Evolutionary conservation across 2,888 invertebrate genomes (phyloP).

Genomic region (Ferdinandea cuprea): DNA sequence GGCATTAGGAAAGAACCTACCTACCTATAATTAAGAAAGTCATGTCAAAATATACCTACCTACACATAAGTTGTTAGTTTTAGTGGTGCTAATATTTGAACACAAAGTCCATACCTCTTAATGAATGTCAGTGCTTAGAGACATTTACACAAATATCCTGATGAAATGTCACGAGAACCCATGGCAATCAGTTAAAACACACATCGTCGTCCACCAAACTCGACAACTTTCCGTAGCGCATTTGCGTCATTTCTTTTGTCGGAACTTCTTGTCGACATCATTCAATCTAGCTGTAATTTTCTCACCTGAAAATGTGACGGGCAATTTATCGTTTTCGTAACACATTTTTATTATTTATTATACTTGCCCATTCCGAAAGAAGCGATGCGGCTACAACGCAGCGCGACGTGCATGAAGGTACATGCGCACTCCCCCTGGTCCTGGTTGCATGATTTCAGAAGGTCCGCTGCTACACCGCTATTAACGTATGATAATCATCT

Average conservation of each 20-base stretch:
- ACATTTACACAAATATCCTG: conserved; percentile 71
- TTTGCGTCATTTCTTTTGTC: conserved; percentile 71
- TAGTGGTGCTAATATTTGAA: conserved; percentile 62
- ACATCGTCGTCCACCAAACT: conserved; percentile 48
- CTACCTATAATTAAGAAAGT: conserved; percentile 60
- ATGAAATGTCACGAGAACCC: conserved; percentile 69
- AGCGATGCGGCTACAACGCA: conserved; percentile 3
- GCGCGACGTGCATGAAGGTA: conserved; percentile 18
- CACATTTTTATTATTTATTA: conserved; percentile 74
- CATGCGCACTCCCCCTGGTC: conserved; percentile 47
- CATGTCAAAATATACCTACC: conserved; percentile 51
- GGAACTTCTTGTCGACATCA: conserved; percentile 73
- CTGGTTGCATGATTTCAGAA: conserved; percentile 69
- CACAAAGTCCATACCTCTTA: conserved; percentile 38
- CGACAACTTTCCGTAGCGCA: conserved; percentile 45
- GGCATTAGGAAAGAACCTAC: too few relatives aligned
- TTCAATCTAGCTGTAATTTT: conserved; percentile 74
- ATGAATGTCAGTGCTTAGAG: conserved; percentile 70
- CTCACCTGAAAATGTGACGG: conserved; percentile 74
- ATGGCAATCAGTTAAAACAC: conserved; percentile 71
- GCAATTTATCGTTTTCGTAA: conserved; percentile 74
- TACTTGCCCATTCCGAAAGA: conserved; percentile 57
- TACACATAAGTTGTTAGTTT: conserved; percentile 61
- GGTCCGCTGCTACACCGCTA: conserved; percentile 76
- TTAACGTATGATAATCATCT: conserved; percentile 83